Evolutionary conservation across 2,888 invertebrate species (phyloP), one percentile per base, ranked within the genome.

Genomic region (Pterostichus niger): DNA sequence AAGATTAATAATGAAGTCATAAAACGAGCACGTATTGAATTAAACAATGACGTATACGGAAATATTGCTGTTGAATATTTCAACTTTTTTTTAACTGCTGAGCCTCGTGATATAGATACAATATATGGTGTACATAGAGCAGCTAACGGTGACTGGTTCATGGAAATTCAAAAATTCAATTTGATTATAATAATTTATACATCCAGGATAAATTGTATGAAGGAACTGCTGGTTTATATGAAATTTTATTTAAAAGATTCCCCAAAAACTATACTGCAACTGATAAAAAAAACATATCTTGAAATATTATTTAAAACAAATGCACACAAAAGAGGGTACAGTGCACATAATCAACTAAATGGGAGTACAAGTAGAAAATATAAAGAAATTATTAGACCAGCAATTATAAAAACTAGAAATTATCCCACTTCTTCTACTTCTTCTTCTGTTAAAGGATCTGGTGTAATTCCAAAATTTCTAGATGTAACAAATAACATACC

Each of bases 201-300:
- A 15, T 84, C 13, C n/a, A 54, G 15, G 40, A 78, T 73, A 17
- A n/a, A n/a, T n/a, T n/a, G n/a, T n/a, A n/a, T n/a, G n/a, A n/a
- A 13, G 83, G 81, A 35, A 83, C 81, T 13, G 64, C 49, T 1
- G 83, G 84, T 59, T 40, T 84, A 6, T 84, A 83, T 17, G 83
- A 84, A 46, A 52, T 84, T 4, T 7, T 84, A 15, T 83, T 84
- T 73, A 84, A 84, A 68, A 80, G 77, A 59, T 40, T n/a, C 11
- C 84, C 84, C 0, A 17, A 13, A 10, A 40, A 56, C 9, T 83
- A 64, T 75, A 84, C 40, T 17, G 59, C 80, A 7, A 11, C 35
- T 2, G 83, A 84, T 79, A 9, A 59, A 40, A n/a, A n/a, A 44
- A 79, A 7, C 52, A 44, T 84, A 84, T 35, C 79, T 15, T 40